A percentile compares a stretch with the other conserved stretches of the same genome.
These are phyloP conservation scores for Aegithalos caudatus DNA, from an alignment of 2,113 vertebrate species.

Conservation along the genomic window DNA sequence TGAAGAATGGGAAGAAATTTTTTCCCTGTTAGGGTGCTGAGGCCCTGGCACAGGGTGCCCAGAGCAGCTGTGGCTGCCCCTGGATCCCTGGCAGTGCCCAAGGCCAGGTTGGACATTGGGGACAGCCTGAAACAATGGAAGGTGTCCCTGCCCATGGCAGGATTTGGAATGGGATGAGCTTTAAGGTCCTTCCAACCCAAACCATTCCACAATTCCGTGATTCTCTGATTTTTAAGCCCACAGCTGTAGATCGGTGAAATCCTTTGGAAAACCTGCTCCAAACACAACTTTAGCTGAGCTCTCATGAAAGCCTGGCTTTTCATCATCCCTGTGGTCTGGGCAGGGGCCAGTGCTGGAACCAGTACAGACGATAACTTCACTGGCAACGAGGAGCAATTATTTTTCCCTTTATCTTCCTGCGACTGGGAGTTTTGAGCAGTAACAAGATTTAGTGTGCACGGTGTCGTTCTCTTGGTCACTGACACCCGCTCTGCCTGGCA, in stretches of 20 bases:
- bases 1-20: neutral
- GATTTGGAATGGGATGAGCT: accelerated
- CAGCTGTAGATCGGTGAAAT: neutral
- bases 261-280: neutral
- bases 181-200: neutral
- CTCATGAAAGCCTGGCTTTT: neutral
- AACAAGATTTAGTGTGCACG: neutral
- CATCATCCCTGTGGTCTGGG: conserved; percentile 24
- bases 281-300: neutral
- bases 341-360: conserved; percentile 33
- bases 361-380: neutral
- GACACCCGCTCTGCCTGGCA: conserved; percentile 27
- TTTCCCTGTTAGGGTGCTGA: accelerated
- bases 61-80: neutral
- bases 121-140: neutral
- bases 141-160: neutral
- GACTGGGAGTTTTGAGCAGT: neutral
- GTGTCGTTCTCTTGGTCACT: conserved; percentile 6
- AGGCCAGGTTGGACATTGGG: neutral
- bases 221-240: neutral
- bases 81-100: neutral
- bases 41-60: neutral
- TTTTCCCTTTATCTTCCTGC: conserved; percentile 36
- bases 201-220: neutral
- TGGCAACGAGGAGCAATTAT: conserved; percentile 10